Base-by-base conservation (phyloP, 2,797 vertebrate species). In the Phalloptychus januarius region DNA sequence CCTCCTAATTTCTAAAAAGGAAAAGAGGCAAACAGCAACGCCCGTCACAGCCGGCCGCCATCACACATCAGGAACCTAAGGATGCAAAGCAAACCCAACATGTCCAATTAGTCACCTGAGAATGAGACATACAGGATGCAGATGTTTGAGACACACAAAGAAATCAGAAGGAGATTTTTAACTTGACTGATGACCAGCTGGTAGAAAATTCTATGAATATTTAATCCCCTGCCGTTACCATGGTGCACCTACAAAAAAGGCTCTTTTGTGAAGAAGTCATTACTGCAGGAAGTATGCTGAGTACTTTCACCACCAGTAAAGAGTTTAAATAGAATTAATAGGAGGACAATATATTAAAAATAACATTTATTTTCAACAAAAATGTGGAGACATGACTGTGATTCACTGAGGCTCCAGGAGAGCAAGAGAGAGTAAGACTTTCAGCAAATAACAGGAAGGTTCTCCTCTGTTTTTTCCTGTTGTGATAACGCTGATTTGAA, bases 31-130 rank as follows among this genome's bases (percentile, higher is more conserved):
- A 86, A 89, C 83, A 76, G 93, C 93, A 95, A 92, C 88, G 86
- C 79, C 92, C 92, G 84, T 95, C 95, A 96, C 92, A 94, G 94
- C 93, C 93, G 91, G 86, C 94, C 94, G 89, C 94, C 95, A 96
- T 95, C 95, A 95, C 95, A 95, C 95, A 96, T 93, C 94, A 93
- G 91, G 92, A 94, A 91, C 94, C 95, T 96, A 83, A 61, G 58
- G 71, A 31, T 2, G 56, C 11, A 45, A 31, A 46, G n/a, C 25
- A 46, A 75, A 61, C 10, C 11, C 2, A 58, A n/a, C 11, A 16
- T n/a, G 33, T 48, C 8, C 11, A 11, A 25, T 69, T 7, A 69
- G 65, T 40, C 12, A 42, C 65, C 12, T 28, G 23, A n/a, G 40
- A 5, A 70, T 25, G 2, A 25, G 25, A 28, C 38, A 44, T 8